Evolutionary conservation across 2,113 vertebrate species (phyloP).

Genomic region (Pheucticus melanocephalus): DNA sequence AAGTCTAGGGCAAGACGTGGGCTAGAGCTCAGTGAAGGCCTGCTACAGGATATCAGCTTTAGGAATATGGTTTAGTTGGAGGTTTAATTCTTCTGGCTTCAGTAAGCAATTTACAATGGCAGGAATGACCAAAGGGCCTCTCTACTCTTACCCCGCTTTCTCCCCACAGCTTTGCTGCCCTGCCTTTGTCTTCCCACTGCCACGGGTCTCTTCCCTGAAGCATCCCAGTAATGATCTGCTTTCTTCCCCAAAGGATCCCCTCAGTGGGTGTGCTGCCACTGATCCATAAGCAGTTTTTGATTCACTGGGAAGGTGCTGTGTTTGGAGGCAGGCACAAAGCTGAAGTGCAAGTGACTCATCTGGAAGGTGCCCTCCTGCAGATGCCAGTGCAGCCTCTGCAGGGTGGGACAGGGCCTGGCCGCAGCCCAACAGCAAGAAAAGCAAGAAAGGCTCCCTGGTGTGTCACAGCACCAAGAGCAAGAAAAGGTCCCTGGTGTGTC

Average conservation of each 20-base stretch:
- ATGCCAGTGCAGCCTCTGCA: rapidly evolving
- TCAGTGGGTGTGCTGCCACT: background rate
- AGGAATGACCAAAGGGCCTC: background rate
- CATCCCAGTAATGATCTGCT: background rate
- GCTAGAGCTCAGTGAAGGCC: background rate
- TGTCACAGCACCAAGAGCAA: background rate
- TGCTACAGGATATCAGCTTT: background rate
- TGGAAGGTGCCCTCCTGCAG: background rate
- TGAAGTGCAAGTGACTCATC: too few species aligned
- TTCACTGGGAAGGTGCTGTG: background rate
- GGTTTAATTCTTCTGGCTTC: background rate
- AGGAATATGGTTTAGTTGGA: background rate
- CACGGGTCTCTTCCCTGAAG: background rate
- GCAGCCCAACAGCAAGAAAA: background rate
- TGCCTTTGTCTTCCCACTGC: background rate
- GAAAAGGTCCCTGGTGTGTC: background rate
- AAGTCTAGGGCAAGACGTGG: background rate
- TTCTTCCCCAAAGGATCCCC: background rate
- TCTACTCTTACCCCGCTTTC: background rate
- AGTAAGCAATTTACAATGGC: background rate
- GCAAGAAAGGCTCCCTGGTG: too few species aligned
- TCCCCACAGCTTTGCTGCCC: background rate
- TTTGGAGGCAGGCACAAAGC: background rate
- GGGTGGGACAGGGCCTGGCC: background rate
- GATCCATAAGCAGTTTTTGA: background rate